phyloP scores from a whole-genome alignment of 2,113 vertebrate species.

The Catagonus wagneri region DNA sequence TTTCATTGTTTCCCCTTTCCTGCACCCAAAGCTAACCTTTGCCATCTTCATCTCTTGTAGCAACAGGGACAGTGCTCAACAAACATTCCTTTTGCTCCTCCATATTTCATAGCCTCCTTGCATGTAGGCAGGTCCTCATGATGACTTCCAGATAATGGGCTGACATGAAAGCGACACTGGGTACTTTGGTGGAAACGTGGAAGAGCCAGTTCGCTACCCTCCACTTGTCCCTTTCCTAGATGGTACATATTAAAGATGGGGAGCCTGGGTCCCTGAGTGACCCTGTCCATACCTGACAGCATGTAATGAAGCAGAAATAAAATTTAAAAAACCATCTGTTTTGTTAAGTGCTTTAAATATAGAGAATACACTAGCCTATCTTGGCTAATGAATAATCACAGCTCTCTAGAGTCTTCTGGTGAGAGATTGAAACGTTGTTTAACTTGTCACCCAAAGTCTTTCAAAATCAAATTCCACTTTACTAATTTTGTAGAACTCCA shows the following conservation, averaged over 20 bases:
- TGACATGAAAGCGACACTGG: neutral
- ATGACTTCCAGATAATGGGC: neutral
- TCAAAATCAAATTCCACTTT: neutral
- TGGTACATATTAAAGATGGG: neutral
- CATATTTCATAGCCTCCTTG: neutral
- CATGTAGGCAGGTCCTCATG: neutral
- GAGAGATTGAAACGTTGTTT: neutral
- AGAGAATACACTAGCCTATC: neutral
- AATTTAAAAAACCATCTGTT: neutral
- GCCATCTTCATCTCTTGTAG: neutral
- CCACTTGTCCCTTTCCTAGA: neutral
- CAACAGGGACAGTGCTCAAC: neutral
- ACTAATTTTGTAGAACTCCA: conserved; percentile 20
- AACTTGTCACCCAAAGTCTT: conserved; percentile 26
- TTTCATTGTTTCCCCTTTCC: neutral
- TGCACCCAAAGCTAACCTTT: neutral
- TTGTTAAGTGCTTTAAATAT: neutral
- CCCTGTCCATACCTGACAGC: neutral
- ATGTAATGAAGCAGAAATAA: neutral
- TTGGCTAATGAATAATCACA: neutral
- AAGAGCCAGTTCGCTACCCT: neutral
- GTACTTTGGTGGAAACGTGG: accelerated
- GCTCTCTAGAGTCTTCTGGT: neutral
- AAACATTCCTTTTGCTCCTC: neutral
- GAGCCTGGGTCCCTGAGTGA: neutral